Evolutionary conservation across 2,888 invertebrate species (phyloP).

Genomic region (Gerris lacustris): DNA sequence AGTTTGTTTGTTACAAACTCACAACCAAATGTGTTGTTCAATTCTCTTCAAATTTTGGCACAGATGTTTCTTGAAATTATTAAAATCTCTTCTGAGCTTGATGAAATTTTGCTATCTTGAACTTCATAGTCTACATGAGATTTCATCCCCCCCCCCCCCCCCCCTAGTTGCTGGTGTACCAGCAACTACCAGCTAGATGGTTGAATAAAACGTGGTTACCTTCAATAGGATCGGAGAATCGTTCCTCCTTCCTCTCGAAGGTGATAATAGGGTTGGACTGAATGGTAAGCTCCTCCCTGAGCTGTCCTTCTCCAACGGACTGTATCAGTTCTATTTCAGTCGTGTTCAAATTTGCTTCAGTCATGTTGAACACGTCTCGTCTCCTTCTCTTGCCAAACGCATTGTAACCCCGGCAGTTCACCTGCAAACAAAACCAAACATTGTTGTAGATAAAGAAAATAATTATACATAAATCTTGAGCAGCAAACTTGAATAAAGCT

Average conservation of each 20-base stretch:
- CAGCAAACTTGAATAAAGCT: neutral
- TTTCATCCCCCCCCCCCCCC: no score
- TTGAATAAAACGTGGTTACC: conserved; percentile 39
- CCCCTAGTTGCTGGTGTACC: no score
- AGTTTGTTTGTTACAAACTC: no score
- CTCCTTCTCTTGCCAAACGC: conserved; percentile 69
- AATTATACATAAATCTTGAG: neutral
- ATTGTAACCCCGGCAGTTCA: conserved; percentile 82
- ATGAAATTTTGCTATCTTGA: no score
- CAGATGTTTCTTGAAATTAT: no score
- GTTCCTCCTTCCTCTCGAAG: conserved; percentile 70
- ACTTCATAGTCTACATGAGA: no score
- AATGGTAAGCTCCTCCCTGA: conserved; percentile 85
- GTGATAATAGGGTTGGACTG: conserved; percentile 85
- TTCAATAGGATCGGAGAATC: conserved; percentile 64
- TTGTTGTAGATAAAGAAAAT: neutral
- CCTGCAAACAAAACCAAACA: conserved; percentile 40
- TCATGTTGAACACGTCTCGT: conserved; percentile 26
- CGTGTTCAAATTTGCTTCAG: conserved; percentile 29
- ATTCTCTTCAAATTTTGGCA: no score
- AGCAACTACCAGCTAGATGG: no score
- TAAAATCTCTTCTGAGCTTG: no score
- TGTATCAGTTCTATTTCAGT: conserved; percentile 24
- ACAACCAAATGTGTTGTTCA: no score
- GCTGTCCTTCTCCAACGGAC: conserved; percentile 48